Evolutionary conservation across 2,113 vertebrate species (phyloP), one percentile per base, ranked within the genome.

Genomic region (Galemys pyrenaicus): DNA sequence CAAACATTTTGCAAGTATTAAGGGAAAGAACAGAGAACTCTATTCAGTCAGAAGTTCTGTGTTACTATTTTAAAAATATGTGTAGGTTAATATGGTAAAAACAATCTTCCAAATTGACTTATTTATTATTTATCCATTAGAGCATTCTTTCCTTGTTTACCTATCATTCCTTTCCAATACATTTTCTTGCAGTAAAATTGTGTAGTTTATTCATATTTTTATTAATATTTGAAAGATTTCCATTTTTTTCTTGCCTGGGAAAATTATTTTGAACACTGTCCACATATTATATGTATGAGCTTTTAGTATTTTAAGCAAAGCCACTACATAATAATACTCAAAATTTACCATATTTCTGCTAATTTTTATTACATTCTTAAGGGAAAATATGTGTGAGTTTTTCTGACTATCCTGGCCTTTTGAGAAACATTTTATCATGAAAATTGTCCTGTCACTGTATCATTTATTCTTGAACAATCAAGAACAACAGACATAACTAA

Each of bases 361-460:
- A 35, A 87, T 93, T 89, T 90, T 86, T 82, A 94, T 93, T 91
- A 64, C 58, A 65, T 80, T 95, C 51, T 79, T 92, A 58, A 56
- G 19, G 35, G 49, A 85, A 91, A 82, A 78, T 82, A 74, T 51
- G 35, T 80, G 30, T 67, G 28, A 71, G 28, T 2, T 89, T 92
- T 85, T 71, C 74, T 81, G 41, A 82, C 60, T 4, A 92, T 6
- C 24, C 15, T 88, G 26, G 3, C n/a, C 87, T 86, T 93, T 91
- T 93, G 79, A 87, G 49, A 91, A 91, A 4, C 28, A 86, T 3
- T 89, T 68, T 82, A 56, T 82, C 62, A 77, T 56, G 20, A 93
- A 74, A 86, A 91, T 58, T 75, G 91, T 94, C 81, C 74, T 82
- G 56, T 77, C 58, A 54, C 35, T 82, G 13, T 91, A 68, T 73